Base-by-base conservation (phyloP, 2,113 vertebrate species). In the Bambusicola thoracicus region DNA sequence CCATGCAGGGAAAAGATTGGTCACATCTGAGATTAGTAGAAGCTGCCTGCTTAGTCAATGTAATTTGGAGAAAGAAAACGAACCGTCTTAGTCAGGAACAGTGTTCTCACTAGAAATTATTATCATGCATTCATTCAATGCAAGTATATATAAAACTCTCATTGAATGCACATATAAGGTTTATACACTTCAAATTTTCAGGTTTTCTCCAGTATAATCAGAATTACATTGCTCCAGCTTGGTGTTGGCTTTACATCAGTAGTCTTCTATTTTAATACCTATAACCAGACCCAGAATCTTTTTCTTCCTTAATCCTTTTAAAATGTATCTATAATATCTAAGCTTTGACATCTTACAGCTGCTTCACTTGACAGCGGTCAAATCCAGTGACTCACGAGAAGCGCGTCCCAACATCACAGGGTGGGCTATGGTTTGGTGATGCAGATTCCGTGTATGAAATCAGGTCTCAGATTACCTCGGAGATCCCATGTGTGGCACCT, bases 101-200 rank as follows among this genome's bases (percentile, higher is more conserved):
- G 59, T 55, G 32, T 80, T 32, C 46, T 22, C 67, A 49, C 12
- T 40, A 68, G 34, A 80, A 85, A 90, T 53, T 21, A 58, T 34
- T 8, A 34, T 58, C 20, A 22, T 13, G 11, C n/a, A 34, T 59
- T 22, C 20, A 34, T 22, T 22, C 14, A 27, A 15, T 15, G 22
- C 12, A 10, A 10, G 13, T 3, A 29, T 17, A 21, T 5, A 4
- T 5, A 22, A 8, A 3, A 0, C 41, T 32, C 34, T 32, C 12
- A 10, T 49, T 55, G 68, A 49, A 5, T 30, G 15, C n/a, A 36
- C 36, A 10, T 34, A 36, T 10, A 14, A 34, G 10, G 55, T 49
- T 30, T 36, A 65, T 76, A 5, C 66, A 56, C 16, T 32, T 69
- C n/a, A 55, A 32, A 40, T 1, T 32, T 43, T n/a, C n/a, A 51